phyloP scores from a whole-genome alignment of 2,797 vertebrate species.

The Yasuhikotakia modesta region DNA sequence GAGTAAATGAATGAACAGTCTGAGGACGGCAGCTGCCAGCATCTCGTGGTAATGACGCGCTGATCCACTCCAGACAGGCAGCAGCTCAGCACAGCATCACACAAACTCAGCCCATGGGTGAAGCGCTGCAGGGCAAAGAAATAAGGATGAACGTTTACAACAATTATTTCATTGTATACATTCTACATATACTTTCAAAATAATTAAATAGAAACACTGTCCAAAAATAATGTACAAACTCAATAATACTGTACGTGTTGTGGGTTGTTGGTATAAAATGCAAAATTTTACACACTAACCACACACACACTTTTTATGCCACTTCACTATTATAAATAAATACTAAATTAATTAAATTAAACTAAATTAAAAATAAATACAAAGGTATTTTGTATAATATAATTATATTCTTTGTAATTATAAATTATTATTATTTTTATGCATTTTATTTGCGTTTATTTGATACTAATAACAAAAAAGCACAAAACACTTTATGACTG shows the following conservation, averaged over 20 bases:
- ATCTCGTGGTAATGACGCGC: constrained; percentile 21
- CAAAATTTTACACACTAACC: too few relatives aligned
- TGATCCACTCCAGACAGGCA: constrained; percentile 39
- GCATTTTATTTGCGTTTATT: background rate
- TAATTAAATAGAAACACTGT: too few relatives aligned
- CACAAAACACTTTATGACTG: background rate
- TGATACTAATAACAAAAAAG: background rate
- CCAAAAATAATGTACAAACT: too few relatives aligned
- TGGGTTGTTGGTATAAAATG: background rate
- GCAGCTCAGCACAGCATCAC: background rate
- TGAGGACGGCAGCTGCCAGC: constrained; percentile 26
- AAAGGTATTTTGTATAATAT: background rate
- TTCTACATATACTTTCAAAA: too few relatives aligned
- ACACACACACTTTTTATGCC: too few relatives aligned
- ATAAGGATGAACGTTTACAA: background rate
- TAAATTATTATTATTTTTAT: background rate
- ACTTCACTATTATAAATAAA: too few relatives aligned
- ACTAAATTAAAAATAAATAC: too few relatives aligned
- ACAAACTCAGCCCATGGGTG: background rate
- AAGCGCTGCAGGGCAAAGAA: background rate
- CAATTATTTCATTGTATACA: background rate
- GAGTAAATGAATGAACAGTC: constrained; percentile 31
- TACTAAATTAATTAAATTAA: too few relatives aligned
- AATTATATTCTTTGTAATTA: too few relatives aligned
- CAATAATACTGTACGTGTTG: too few relatives aligned